These are phyloP conservation scores for Cricetomys ansorgei DNA, from an alignment of 2,113 vertebrate genomes.

Conservation along the genomic window DNA sequence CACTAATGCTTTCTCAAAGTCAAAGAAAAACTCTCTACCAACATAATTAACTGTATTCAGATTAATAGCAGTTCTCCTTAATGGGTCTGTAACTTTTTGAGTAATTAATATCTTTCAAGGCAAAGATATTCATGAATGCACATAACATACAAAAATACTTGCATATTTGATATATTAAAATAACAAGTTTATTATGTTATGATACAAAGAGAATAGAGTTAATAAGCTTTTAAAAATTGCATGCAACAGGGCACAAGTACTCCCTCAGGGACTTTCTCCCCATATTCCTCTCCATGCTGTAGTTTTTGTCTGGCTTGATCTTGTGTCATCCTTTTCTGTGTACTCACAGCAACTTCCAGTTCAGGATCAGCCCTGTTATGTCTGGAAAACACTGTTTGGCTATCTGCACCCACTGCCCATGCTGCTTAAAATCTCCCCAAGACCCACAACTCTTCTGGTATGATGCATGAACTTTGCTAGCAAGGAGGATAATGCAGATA, in stretches of 20 bases:
- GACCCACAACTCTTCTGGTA: neutral
- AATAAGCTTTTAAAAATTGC: neutral
- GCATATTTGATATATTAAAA: neutral
- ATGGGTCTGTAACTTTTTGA: neutral
- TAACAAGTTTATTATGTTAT: neutral
- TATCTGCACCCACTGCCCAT: accelerated
- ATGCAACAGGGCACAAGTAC: neutral
- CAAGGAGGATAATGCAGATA: neutral
- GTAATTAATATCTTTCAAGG: neutral
- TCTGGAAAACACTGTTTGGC: neutral
- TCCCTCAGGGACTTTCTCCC: neutral
- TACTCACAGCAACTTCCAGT: neutral
- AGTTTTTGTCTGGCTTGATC: neutral
- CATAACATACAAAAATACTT: neutral
- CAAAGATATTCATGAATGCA: neutral
- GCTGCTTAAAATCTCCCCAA: neutral
- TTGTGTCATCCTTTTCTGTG: neutral
- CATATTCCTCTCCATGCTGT: accelerated
- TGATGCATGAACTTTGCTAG: neutral
- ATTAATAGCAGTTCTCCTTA: neutral
- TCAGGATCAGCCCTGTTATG: neutral
- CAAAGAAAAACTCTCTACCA: neutral
- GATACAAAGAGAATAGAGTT: neutral
- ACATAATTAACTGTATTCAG: neutral
- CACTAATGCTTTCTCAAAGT: neutral